Percentiles rank a stretch among this genome's conserved stretches.
These are phyloP conservation scores for Rhizomys pruinosus DNA, from an alignment of 2,113 vertebrate species.

Conservation along the genomic window DNA sequence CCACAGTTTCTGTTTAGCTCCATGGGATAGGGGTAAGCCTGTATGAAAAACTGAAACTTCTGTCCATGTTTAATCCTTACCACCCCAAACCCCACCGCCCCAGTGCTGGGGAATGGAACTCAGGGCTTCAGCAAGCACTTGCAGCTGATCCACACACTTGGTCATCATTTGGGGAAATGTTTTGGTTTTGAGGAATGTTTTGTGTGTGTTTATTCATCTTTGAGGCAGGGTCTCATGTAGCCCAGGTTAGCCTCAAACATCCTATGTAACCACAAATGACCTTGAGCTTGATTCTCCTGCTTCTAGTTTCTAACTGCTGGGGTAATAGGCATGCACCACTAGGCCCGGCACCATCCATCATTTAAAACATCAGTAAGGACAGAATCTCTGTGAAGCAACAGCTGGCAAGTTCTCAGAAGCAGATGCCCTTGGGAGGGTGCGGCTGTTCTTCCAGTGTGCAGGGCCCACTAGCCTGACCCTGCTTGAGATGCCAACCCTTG, in stretches of 20 bases:
- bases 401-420: background rate
- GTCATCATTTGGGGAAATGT: background rate
- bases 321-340: no score
- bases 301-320: no score
- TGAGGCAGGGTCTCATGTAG: no score
- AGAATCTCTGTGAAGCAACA: background rate
- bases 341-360: background rate
- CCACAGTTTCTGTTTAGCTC: background rate
- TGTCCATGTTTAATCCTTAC: no score
- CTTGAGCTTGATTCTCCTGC: no score
- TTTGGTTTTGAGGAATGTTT: no score
- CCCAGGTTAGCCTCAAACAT: no score
- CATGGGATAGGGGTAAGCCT: background rate
- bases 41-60: background rate
- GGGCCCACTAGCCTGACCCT: background rate
- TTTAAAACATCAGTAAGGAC: background rate
- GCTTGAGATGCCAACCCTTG: background rate
- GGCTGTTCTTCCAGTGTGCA: background rate
- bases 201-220: background rate
- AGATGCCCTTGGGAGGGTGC: background rate
- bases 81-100: no score
- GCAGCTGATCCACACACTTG: background rate
- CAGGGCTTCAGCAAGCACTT: background rate
- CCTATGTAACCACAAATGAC: no score
- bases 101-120: no score